Conservation (phyloP, 2,113 vertebrate species). For the Trematomus loennbergii region DNA sequence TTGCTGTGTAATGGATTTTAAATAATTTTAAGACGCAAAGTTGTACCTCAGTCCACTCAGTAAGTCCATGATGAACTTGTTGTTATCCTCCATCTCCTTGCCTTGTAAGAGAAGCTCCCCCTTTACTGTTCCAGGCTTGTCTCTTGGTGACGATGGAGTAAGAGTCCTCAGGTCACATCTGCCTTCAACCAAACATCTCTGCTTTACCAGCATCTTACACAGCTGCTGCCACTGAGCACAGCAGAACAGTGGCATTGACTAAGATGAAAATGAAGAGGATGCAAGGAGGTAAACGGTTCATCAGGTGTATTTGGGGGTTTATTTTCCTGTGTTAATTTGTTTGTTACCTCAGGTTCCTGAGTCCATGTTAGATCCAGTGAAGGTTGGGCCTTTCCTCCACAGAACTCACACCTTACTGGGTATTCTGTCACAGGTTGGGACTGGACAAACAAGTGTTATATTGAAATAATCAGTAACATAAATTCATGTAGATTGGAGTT, state of each 20-base stretch:
- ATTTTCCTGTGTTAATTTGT: background rate
- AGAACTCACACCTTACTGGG: slow-evolving; percentile 70
- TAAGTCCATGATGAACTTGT: slow-evolving; percentile 26
- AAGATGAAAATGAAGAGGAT: background rate
- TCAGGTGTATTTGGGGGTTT: background rate
- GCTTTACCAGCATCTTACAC: slow-evolving; percentile 52
- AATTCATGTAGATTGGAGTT: background rate
- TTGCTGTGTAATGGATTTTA: background rate
- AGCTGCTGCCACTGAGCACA: slow-evolving; percentile 63
- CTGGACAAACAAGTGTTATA: slow-evolving; percentile 29
- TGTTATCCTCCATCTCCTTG: slow-evolving; percentile 35
- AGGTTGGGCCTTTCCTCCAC: slow-evolving; percentile 59
- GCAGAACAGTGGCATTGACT: slow-evolving; percentile 62
- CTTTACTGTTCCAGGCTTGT: background rate
- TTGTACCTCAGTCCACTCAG: slow-evolving; percentile 31
- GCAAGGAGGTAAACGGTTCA: background rate
- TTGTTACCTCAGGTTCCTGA: slow-evolving; percentile 58
- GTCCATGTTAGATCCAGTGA: slow-evolving; percentile 42
- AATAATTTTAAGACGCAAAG: background rate
- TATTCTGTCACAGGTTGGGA: slow-evolving; percentile 11
- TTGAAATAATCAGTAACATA: background rate
- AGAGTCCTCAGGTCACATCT: background rate
- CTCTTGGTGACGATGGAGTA: background rate
- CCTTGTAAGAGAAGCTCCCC: slow-evolving; percentile 27
- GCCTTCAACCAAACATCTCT: slow-evolving; percentile 36